Base-by-base conservation (phyloP, 2,888 invertebrate species). In the Stenoptilia bipunctidactyla region DNA sequence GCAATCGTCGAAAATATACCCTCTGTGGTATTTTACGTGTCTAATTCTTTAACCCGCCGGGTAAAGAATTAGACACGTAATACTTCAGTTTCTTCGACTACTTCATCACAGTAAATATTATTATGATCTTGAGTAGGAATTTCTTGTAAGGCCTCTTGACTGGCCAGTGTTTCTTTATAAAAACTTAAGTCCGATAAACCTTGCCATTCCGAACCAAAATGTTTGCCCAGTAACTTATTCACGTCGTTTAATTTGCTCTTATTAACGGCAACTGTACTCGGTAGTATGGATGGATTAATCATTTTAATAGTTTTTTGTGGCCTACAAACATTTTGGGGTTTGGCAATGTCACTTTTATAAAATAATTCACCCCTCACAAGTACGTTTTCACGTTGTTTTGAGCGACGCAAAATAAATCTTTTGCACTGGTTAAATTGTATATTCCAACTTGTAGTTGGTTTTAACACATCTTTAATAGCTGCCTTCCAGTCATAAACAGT, bases 351-450 rank as follows among this genome's bases (percentile, higher is more conserved):
- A 44, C 43, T 47, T 9, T 45, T 48, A 38, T 45, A 48, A 41
- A 36, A 41, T 15, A 43, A 10, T 44, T 50, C 46, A 20, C 45
- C 44, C 27, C 46, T 42, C 15, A 48, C 42, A 37, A 50, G 46
- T 6, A 46, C 45, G 15, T 42, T 46, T 14, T 36, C 48, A 15
- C 34, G 34, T 36, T 34, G 36, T 38, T 46, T 48, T 14, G 48
- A 46, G 20, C 46, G 39, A 27, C 36, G 27, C 27, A 51, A 14
- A 46, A 47, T 45, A 34, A 47, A 48, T 42, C 43, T 36, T 45
- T 49, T 48, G 41, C 47, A 49, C 33, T 46, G 30, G 5, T 44
- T 46, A 33, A 51, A 45, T 37, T 41, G 25, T 15, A 49, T 39
- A 40, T 37, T 38, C 49, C 49, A 48, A 40, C 20, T 33, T 33